Conservation (phyloP, 2,797 vertebrate species). For the Acrossocheilus fasciatus region DNA sequence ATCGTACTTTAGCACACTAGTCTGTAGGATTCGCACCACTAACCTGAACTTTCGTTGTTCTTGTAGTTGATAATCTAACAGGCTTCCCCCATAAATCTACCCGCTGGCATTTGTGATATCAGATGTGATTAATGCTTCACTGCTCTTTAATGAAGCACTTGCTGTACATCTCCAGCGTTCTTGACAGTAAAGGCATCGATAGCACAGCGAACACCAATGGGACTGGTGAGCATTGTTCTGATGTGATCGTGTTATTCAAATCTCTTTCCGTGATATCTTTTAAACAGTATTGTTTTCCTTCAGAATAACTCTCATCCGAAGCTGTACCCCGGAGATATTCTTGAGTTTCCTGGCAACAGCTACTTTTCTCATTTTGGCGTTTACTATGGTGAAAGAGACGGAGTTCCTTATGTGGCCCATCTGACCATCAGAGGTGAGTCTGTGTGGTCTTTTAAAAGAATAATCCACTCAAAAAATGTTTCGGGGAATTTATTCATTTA, state of each 20-base stretch:
- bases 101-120: neutral
- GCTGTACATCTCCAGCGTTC: neutral
- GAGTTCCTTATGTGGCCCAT: constrained; percentile 80
- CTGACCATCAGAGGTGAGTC: constrained; percentile 75
- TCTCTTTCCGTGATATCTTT: neutral
- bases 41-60: constrained; percentile 3
- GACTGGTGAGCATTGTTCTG: constrained; percentile 58
- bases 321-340: constrained; percentile 79
- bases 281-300: neutral
- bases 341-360: constrained; percentile 80
- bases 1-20: neutral
- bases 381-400: constrained; percentile 80
- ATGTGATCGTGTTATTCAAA: neutral
- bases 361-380: constrained; percentile 81
- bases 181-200: neutral
- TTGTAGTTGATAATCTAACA: neutral
- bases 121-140: constrained; percentile 23
- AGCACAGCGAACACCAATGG: constrained; percentile 52
- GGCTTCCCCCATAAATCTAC: neutral
- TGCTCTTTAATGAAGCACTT: constrained; percentile 9
- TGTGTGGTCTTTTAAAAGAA: neutral
- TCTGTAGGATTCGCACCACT: constrained; percentile 21
- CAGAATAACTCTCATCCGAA: constrained; percentile 70
- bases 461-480: too few species aligned
- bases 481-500: neutral